A percentile compares a stretch with the other conserved stretches of the same genome.
phyloP scores from a whole-genome alignment of 1,140 invertebrate genomes.

The Schlechtendalia chinensis region DNA sequence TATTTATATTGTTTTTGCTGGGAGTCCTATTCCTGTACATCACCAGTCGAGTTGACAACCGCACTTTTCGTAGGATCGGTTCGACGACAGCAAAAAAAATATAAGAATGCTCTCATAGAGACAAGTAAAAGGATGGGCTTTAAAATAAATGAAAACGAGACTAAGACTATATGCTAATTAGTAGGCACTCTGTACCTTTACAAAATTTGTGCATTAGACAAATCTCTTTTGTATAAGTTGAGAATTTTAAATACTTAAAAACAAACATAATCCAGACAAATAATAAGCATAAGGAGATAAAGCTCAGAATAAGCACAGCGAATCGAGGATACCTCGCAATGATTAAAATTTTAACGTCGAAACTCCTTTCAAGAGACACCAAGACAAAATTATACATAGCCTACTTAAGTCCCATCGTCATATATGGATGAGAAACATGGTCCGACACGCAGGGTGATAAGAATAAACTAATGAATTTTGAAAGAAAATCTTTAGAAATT shows the following conservation, averaged over 20 bases:
- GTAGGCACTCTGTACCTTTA: not conserved
- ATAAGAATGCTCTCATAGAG: not conserved
- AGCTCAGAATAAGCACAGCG: not conserved
- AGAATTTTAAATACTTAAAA: not conserved
- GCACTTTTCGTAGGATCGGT: too few relatives aligned
- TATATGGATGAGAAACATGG: not conserved
- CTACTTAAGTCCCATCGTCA: not conserved
- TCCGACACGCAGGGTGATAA: not conserved
- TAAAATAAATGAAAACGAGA: not conserved
- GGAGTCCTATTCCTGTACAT: too few relatives aligned
- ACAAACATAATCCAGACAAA: not conserved
- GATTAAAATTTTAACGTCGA: not conserved
- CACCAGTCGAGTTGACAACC: too few relatives aligned
- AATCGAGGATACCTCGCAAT: not conserved
- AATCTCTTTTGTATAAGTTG: not conserved
- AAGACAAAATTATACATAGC: not conserved
- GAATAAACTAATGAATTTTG: not conserved
- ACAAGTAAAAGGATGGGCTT: not conserved
- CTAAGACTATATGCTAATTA: slow-evolving; percentile 3
- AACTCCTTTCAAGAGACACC: not conserved
- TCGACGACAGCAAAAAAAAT: too few relatives aligned
- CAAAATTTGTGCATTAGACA: not conserved
- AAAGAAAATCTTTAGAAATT: not conserved
- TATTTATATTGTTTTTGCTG: too few relatives aligned
- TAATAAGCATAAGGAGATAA: not conserved